Evolutionary conservation across 2,797 vertebrate species (phyloP), one percentile per base, ranked within the genome.

Genomic region (Loris lydekkerianus): DNA sequence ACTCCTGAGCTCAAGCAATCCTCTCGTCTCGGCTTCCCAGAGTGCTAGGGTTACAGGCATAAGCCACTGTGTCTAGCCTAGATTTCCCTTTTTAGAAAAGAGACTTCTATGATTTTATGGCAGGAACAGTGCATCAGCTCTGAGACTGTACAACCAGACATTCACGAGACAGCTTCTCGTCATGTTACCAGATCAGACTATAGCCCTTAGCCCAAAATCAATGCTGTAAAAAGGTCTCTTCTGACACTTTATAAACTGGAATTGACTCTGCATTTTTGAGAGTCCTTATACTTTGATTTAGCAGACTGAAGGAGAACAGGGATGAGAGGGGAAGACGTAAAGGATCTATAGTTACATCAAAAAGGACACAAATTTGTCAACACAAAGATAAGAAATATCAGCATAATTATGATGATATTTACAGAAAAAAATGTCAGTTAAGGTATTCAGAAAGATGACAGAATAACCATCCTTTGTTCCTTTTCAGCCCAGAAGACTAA

Each of bases 221-320:
- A 27, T 17, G 46, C 75, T 58, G n/a, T 17, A 34, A 23, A 29
- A 95, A 67, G 46, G 29, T 93, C 60, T 72, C 61, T 18, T 95
- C 27, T 10, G 34, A 53, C 80, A 70, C 29, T 95, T 95, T 90
- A 75, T 4, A 90, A 78, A 91, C 40, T 65, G 31, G 56, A 65
- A 82, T 65, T 73, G 72, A 37, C 70, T 27, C 43, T 4, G 78
- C 17, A 37, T 14, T 27, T 73, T 6, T 93, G 82, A 95, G 95
- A 75, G 60, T 93, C 82, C 93, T 95, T 96, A 89, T 92, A 98
- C 95, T 97, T 97, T 97, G 96, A 93, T 91, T 93, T 96, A 98
- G 98, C 98, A 99, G 98, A 99, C 98, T 98, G 99, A 98, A 98
- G 98, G 97, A 97, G 98, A 98, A 95, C 31, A 91, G 91, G 96